Evolutionary conservation across 1,140 invertebrate genomes (phyloP).

Genomic region (Hylyphantes graminicola): DNA sequence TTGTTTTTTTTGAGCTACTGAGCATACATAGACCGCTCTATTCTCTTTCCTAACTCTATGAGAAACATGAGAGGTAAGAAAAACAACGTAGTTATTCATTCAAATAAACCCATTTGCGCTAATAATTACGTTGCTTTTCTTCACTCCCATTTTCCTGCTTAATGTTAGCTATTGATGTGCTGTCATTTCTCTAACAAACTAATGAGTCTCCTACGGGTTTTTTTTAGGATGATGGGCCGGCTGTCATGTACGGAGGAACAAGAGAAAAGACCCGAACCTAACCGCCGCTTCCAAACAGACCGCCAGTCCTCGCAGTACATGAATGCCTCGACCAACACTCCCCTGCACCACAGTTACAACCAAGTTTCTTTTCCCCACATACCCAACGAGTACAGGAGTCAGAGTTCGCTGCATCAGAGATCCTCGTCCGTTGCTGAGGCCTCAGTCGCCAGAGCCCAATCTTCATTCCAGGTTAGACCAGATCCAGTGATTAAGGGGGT

Average conservation of each 20-base stretch:
- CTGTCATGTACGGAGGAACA: conserved; percentile 37
- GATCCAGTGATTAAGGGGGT: not conserved
- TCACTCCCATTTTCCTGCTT: no score
- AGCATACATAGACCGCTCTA: no score
- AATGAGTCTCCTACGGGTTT: not conserved
- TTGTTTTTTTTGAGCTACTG: no score
- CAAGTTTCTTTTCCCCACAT: conserved; percentile 24
- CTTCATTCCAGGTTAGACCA: conserved; percentile 35
- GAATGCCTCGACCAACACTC: conserved; percentile 26
- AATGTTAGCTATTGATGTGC: no score
- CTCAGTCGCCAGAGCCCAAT: conserved; percentile 17
- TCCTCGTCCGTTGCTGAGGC: not conserved
- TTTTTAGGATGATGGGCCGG: conserved; percentile 54
- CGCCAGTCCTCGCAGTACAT: conserved; percentile 2
- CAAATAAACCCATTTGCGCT: no score
- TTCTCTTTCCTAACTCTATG: no score
- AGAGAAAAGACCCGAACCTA: conserved; percentile 32
- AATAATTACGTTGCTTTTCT: no score
- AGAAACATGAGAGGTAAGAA: no score
- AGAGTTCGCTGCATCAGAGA: not conserved
- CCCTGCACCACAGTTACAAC: not conserved
- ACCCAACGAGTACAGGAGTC: not conserved
- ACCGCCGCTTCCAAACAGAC: no score
- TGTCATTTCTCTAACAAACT: no score
- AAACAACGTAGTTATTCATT: no score